Base-by-base conservation (phyloP, 2,113 vertebrate genomes). In the Trachemys scripta region DNA sequence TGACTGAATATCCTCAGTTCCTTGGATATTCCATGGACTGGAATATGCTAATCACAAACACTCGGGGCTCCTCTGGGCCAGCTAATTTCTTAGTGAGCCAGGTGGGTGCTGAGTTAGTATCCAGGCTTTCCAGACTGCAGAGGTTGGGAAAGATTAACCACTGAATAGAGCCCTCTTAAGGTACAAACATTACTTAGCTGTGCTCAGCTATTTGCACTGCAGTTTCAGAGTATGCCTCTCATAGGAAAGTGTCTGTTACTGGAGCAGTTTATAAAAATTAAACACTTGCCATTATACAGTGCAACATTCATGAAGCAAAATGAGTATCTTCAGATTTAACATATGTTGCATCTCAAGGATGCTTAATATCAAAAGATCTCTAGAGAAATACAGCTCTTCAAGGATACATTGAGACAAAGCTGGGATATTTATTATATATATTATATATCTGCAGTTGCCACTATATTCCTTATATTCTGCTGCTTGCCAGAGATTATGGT, bases 321-420 rank as follows among this genome's bases (percentile, higher is more conserved):
- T 95, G 95, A 98, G 90, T 97, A 98, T 97, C 95, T 98, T 96
- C 89, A 90, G 97, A 96, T 97, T 97, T 97, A 98, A 95, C 93
- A 98, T 91, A 95, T 86, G 75, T 50, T 96, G 85, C 95, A 97
- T 97, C 97, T 96, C 96, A 95, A 92, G 81, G 75, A 92, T 95
- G 95, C 96, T 97, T 97, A 98, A 97, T 96, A 98, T 95, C 95
- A 98, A 98, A 97, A 94, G 97, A 89, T 90, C 96, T 96, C 96
- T 88, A 92, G 96, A 97, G 96, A 97, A 72, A 85, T 95, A 96
- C 83, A 96, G 87, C 90, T 96, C 95, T 96, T 96, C 84, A 96
- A 84, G 76, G 95, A 96, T 94, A 92, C 82, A 96, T 90, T 90
- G 95, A 92, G 94, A 96, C 56, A 88, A 95, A 91, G 56, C 75